Evolutionary conservation across 2,888 invertebrate species (phyloP).

Genomic region (Ormyrus pomaceus): DNA sequence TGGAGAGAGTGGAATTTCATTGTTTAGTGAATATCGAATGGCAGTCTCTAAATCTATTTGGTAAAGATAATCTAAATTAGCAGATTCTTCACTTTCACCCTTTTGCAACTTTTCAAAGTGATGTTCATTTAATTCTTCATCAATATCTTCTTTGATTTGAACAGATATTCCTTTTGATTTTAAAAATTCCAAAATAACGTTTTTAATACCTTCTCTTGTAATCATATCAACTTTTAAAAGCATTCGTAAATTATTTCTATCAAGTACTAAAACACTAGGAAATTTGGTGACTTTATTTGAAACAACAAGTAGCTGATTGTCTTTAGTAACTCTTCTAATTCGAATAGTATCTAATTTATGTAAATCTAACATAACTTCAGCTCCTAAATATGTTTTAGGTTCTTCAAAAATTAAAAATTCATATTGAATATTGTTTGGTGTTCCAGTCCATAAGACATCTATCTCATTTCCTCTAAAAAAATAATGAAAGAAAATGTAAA

Average conservation of each 20-base stretch:
- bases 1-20: conserved; percentile 87
- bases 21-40: conserved; percentile 87
- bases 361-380: conserved; percentile 83
- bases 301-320: conserved; percentile 78
- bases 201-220: conserved; percentile 75
- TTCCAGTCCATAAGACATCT: conserved; percentile 77
- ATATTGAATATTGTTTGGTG: conserved; percentile 77
- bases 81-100: conserved; percentile 59
- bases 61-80: conserved; percentile 79
- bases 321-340: conserved; percentile 79
- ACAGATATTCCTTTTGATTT: conserved; percentile 64
- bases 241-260: conserved; percentile 73
- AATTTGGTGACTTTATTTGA: conserved; percentile 76
- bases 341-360: conserved; percentile 78
- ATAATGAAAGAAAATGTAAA: conserved; percentile 26
- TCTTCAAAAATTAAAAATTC: conserved; percentile 83
- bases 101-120: conserved; percentile 60
- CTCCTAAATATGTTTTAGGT: conserved; percentile 79
- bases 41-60: conserved; percentile 93
- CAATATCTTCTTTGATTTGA: conserved; percentile 52
- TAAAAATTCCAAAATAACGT: conserved; percentile 78
- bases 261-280: conserved; percentile 79
- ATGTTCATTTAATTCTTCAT: conserved; percentile 15
- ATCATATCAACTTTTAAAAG: conserved; percentile 75
- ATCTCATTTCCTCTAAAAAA: conserved; percentile 73